Base-by-base conservation (phyloP, 2,113 vertebrate species). In the Pluvialis apricaria region DNA sequence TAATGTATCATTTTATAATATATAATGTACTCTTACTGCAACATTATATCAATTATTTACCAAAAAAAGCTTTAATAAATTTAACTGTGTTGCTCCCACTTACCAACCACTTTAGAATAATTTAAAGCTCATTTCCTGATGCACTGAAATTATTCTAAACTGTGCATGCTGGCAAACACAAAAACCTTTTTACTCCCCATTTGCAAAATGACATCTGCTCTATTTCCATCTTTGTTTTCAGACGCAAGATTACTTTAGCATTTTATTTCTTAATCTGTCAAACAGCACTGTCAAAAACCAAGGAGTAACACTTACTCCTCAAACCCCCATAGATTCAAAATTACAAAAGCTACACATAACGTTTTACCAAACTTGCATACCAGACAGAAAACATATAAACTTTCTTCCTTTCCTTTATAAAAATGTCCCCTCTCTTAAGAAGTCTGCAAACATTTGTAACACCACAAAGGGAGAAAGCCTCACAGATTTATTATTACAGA, bases 191-290 rank as follows among this genome's bases (percentile, higher is more conserved):
- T 92, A 94, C 85, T 96, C 90, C 94, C 52, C 62, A 92, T 96
- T 97, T 94, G 57, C 66, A 96, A 96, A 97, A 97, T 92, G 94
- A 96, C 93, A 97, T 97, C 91, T 98, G 92, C 68, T 98, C 80
- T 94, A 73, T 97, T 97, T 97, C 58, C 81, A 94, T 95, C 96
- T 97, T 95, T 94, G 77, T 97, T 98, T 97, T 97, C 94, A 91
- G 92, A 96, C 6, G 31, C 78, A 44, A 95, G 68, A 79, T 97
- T 95, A 94, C 92, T 98, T 96, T 38, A 97, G 81, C 90, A 87
- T 94, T 97, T 97, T 96, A 96, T 97, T 97, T 96, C 88, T 94
- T 94, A 82, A 97, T 92, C 96, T 97, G 81, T 96, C 80, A 97
- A 96, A 94, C 40, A 87, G 34, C 51, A 93, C 94, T 69, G 54